Percentiles rank a stretch among this genome's conserved stretches.
phyloP scores from a whole-genome alignment of 2,888 invertebrate genomes.

The Drosophila lutescens region DNA sequence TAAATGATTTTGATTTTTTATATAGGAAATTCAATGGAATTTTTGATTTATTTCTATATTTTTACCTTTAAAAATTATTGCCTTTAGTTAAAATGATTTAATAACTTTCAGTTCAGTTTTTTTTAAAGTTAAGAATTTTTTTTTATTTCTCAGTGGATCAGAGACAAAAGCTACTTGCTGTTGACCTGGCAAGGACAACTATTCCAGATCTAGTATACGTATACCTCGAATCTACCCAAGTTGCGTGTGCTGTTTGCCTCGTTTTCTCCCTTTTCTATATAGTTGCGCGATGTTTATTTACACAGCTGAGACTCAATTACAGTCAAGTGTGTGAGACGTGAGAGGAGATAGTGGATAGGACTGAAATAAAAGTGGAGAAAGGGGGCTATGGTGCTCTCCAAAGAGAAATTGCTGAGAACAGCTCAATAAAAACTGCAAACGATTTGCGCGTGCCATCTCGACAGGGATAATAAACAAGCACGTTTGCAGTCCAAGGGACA shows the following conservation, averaged over 20 bases:
- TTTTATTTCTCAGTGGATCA: not conserved
- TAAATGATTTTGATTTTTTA: too few species aligned
- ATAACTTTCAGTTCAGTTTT: not conserved
- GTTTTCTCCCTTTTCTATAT: slow-evolving; percentile 27
- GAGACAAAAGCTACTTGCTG: slow-evolving; percentile 37
- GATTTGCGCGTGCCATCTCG: slow-evolving; percentile 48
- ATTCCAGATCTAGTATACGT: slow-evolving; percentile 32
- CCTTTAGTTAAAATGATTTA: too few species aligned
- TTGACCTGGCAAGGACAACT: slow-evolving; percentile 50
- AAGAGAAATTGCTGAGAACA: slow-evolving; percentile 48
- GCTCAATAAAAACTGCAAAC: slow-evolving; percentile 54
- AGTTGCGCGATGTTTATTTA: slow-evolving; percentile 42
- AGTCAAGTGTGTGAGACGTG: slow-evolving; percentile 34
- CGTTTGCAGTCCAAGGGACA: slow-evolving; percentile 7
- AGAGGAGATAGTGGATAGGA: not conserved
- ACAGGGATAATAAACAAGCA: slow-evolving; percentile 48
- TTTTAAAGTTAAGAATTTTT: not conserved
- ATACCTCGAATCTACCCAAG: slow-evolving; percentile 10
- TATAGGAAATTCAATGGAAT: too few species aligned
- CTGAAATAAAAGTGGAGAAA: slow-evolving; percentile 7
- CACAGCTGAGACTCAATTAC: slow-evolving; percentile 52
- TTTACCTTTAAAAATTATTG: too few species aligned
- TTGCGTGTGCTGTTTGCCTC: slow-evolving; percentile 21
- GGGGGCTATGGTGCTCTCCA: slow-evolving; percentile 2
- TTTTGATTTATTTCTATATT: too few species aligned